phyloP scores from a whole-genome alignment of 1,140 invertebrate genomes.

The Lepidurus arcticus region DNA sequence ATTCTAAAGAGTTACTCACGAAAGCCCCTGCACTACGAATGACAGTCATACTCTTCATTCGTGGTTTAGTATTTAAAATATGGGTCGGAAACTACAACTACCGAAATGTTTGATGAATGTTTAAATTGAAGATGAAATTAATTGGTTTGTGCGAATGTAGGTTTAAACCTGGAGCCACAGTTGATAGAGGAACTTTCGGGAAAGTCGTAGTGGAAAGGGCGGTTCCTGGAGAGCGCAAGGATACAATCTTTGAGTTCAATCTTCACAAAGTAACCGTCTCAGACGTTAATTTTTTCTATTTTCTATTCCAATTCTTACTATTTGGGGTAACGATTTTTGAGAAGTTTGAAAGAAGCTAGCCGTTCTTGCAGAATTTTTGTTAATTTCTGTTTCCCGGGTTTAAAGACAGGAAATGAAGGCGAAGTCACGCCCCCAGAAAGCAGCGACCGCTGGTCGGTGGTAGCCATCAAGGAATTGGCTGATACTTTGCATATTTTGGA shows the following conservation, averaged over 20 bases:
- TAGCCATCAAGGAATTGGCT: slow-evolving; percentile 41
- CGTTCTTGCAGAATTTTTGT: not conserved
- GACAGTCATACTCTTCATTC: no score
- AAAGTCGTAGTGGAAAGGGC: slow-evolving; percentile 41
- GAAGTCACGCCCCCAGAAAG: slow-evolving; percentile 36
- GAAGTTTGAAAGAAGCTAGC: not conserved
- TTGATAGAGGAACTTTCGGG: slow-evolving; percentile 42
- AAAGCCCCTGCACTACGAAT: no score
- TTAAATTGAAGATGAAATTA: not conserved
- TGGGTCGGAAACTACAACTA: no score
- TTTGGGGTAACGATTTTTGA: not conserved
- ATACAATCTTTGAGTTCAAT: slow-evolving; percentile 42
- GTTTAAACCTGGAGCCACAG: slow-evolving; percentile 38
- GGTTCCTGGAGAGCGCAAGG: slow-evolving; percentile 34
- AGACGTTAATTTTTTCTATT: not conserved
- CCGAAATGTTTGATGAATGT: not conserved
- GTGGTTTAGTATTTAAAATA: no score
- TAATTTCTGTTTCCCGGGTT: not conserved
- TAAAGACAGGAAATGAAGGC: slow-evolving; percentile 36
- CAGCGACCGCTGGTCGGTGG: slow-evolving; percentile 39
- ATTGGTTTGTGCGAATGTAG: slow-evolving; percentile 32
- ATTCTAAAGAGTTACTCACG: no score
- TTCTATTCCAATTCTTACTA: no score
- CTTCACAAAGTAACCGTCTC: slow-evolving; percentile 39
- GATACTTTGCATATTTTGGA: slow-evolving; percentile 39